Evolutionary conservation across 2,113 vertebrate genomes (phyloP).

Genomic region (Platanista minor): DNA sequence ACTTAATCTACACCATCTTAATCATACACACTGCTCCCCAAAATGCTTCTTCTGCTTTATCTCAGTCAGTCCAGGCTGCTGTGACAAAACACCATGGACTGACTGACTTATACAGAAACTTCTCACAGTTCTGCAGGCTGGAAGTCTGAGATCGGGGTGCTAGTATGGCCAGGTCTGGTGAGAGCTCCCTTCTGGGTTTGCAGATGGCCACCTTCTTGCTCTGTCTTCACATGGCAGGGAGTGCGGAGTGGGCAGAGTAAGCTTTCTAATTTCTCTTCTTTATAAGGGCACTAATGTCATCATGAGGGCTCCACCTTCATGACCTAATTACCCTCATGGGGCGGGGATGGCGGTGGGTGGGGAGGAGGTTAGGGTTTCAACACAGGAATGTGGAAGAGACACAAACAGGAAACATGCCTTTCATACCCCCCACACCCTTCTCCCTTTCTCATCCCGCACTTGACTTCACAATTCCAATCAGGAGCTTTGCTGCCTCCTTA

Average conservation of each 20-base stretch:
- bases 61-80: neutral
- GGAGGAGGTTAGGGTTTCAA: no score
- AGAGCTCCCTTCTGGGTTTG: neutral
- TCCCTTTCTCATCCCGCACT: neutral
- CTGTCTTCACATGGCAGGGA: neutral
- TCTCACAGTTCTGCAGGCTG: neutral
- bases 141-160: neutral
- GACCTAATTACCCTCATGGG: neutral
- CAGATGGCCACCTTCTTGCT: neutral
- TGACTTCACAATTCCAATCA: neutral
- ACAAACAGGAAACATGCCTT: no score
- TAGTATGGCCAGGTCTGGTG: accelerated
- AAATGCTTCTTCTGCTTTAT: no score
- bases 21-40: neutral
- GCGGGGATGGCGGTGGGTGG: no score
- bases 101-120: neutral
- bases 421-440: accelerated
- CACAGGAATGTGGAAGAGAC: neutral
- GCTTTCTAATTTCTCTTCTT: neutral
- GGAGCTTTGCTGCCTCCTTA: neutral
- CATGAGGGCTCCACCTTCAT: neutral
- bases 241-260: neutral
- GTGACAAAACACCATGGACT: neutral
- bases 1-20: neutral
- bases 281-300: neutral